Percentiles rank a stretch among this genome's conserved stretches.
Evolutionary conservation across 2,888 invertebrate species (phyloP).

Genomic region (Scrobipalpa costella): DNA sequence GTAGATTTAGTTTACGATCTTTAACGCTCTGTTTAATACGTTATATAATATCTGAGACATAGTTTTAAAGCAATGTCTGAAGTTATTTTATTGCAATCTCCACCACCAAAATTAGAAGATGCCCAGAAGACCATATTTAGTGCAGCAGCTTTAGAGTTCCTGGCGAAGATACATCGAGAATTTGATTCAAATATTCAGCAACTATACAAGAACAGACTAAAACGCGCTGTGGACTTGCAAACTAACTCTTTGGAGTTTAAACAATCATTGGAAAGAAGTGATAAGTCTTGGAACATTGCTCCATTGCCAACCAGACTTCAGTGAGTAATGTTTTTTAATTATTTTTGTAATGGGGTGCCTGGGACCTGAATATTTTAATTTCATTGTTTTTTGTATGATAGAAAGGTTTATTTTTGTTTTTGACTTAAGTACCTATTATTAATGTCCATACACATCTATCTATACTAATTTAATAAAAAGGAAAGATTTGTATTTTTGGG

Average conservation of each 20-base stretch:
- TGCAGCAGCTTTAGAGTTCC: constrained; percentile 78
- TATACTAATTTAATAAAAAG: neutral
- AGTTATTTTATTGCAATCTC: constrained; percentile 68
- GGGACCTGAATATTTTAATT: neutral
- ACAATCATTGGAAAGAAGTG: constrained; percentile 60
- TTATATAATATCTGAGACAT: neutral
- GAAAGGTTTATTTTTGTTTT: neutral
- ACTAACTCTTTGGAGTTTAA: constrained; percentile 61
- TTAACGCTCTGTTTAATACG: neutral
- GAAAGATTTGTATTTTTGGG: too few species aligned
- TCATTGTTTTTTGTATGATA: neutral
- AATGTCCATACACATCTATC: neutral
- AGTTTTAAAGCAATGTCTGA: constrained; percentile 31
- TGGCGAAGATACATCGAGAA: constrained; percentile 72
- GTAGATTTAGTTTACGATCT: neutral
- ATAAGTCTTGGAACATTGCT: constrained; percentile 81
- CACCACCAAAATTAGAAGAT: constrained; percentile 77
- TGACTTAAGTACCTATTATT: too few species aligned
- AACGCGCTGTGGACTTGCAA: constrained; percentile 57
- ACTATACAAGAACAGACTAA: constrained; percentile 67
- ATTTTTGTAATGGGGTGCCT: too few species aligned
- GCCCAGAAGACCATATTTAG: constrained; percentile 80
- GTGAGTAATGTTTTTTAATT: constrained; percentile 51
- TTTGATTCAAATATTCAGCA: constrained; percentile 76
- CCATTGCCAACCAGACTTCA: constrained; percentile 79